Evolutionary conservation across 2,888 invertebrate species (phyloP).

Genomic region (Hyles lineata): DNA sequence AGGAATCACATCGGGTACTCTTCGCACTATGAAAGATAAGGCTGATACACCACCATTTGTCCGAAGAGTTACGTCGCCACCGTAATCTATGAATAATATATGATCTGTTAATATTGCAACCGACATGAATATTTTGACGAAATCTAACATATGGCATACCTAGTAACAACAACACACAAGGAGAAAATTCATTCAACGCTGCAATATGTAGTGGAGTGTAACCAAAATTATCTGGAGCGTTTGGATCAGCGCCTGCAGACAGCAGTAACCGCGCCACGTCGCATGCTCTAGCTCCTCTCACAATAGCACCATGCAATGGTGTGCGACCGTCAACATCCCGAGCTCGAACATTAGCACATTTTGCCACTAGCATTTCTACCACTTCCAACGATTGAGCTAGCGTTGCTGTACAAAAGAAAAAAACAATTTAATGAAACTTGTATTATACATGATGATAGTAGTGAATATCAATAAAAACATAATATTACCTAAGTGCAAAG

Average conservation of each 20-base stretch:
- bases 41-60: conserved; percentile 93
- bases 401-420: conserved; percentile 83
- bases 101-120: background rate
- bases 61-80: conserved; percentile 91
- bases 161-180: conserved; percentile 89
- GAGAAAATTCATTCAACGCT: conserved; percentile 92
- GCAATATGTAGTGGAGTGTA: conserved; percentile 94
- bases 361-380: conserved; percentile 88
- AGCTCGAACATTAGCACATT: conserved; percentile 87
- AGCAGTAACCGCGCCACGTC: conserved; percentile 89
- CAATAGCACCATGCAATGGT: conserved; percentile 92
- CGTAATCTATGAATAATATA: conserved; percentile 82
- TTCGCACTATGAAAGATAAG: conserved; percentile 91
- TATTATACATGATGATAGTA: background rate
- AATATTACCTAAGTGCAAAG: conserved; percentile 88
- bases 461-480: background rate
- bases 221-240: conserved; percentile 91
- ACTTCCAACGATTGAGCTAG: conserved; percentile 92
- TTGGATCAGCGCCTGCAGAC: conserved; percentile 88
- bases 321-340: conserved; percentile 90
- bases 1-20: conserved; percentile 92
- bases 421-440: conserved; percentile 12
- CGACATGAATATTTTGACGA: background rate
- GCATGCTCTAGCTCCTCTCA: conserved; percentile 89
- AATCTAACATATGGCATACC: conserved; percentile 56